phyloP scores from a whole-genome alignment of 2,797 vertebrate genomes.

The Carapus acus region DNA sequence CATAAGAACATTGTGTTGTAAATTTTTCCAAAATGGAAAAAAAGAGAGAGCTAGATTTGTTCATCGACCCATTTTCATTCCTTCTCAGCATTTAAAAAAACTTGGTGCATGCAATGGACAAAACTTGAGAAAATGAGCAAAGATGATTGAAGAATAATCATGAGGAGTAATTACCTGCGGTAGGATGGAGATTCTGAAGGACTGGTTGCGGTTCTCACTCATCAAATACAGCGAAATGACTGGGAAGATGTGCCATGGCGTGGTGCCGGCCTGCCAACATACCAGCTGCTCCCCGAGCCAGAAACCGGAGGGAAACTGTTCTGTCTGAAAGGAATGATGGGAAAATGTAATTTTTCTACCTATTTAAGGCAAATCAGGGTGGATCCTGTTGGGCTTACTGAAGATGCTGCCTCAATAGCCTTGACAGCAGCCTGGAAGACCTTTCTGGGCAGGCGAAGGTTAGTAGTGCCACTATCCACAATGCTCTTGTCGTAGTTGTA shows the following conservation, averaged over 20 bases:
- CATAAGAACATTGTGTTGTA: neutral
- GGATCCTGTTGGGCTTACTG: slow-evolving; percentile 73
- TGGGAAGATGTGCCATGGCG: slow-evolving; percentile 97
- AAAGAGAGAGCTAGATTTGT: no score
- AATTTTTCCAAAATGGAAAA: no score
- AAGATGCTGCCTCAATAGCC: slow-evolving; percentile 94
- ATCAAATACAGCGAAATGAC: slow-evolving; percentile 96
- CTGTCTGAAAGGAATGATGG: slow-evolving; percentile 72
- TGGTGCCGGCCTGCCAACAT: slow-evolving; percentile 95
- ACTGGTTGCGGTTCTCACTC: slow-evolving; percentile 95
- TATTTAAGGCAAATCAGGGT: neutral
- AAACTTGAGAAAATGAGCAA: no score
- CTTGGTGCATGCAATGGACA: no score
- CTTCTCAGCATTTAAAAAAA: no score
- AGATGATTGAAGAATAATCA: neutral
- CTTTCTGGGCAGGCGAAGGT: slow-evolving; percentile 93
- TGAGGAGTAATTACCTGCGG: slow-evolving; percentile 81
- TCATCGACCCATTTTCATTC: no score
- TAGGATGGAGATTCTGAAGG: slow-evolving; percentile 96
- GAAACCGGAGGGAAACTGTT: slow-evolving; percentile 94
- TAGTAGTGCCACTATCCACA: slow-evolving; percentile 98
- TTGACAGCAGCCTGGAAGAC: slow-evolving; percentile 96
- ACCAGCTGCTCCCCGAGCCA: slow-evolving; percentile 98
- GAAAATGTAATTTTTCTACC: neutral
- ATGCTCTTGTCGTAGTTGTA: slow-evolving; percentile 99